A percentile compares a stretch with the other conserved stretches of the same genome.
These are phyloP conservation scores for Torymus tubicola DNA, from an alignment of 2,888 invertebrate species.

Conservation along the genomic window DNA sequence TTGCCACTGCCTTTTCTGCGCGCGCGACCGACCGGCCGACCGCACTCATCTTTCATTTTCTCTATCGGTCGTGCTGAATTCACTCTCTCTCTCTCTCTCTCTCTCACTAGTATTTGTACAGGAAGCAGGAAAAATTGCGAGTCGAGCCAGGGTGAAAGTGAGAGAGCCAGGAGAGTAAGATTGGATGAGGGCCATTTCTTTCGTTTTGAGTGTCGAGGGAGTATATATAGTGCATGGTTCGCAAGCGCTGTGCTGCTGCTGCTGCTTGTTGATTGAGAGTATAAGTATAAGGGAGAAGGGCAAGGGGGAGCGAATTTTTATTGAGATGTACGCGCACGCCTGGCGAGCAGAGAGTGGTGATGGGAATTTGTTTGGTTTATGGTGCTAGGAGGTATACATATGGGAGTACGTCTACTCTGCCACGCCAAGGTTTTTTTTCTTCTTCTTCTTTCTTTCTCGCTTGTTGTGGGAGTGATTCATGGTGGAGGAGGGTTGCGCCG, in stretches of 20 bases:
- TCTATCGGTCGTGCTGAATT: conserved; percentile 13
- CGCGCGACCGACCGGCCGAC: conserved; percentile 15
- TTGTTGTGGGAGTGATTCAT: too few species aligned
- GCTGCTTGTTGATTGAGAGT: conserved; percentile 22
- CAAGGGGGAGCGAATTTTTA: conserved; percentile 6
- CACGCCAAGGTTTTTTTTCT: not conserved
- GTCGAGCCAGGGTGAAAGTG: not conserved
- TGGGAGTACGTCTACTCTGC: not conserved
- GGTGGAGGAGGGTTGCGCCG: too few species aligned
- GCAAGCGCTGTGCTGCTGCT: not conserved
- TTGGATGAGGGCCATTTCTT: conserved; percentile 20
- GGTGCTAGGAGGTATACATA: not conserved
- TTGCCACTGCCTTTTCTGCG: conserved; percentile 31
- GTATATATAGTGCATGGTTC: too few species aligned
- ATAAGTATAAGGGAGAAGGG: too few species aligned
- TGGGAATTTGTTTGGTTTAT: conserved; percentile 30
- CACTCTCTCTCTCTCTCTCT: conserved; percentile 25
- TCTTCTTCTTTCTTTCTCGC: not conserved
- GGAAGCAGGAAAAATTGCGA: conserved; percentile 1
- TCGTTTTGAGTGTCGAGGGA: conserved; percentile 4
- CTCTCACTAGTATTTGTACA: conserved; percentile 29
- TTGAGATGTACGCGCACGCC: not conserved
- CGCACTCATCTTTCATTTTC: conserved; percentile 33
- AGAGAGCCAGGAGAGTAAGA: not conserved
- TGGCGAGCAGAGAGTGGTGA: too few species aligned